These are phyloP conservation scores for Bursaphelenchus mucronatus DNA, from an alignment of 1,140 invertebrate genomes.

Conservation along the genomic window DNA sequence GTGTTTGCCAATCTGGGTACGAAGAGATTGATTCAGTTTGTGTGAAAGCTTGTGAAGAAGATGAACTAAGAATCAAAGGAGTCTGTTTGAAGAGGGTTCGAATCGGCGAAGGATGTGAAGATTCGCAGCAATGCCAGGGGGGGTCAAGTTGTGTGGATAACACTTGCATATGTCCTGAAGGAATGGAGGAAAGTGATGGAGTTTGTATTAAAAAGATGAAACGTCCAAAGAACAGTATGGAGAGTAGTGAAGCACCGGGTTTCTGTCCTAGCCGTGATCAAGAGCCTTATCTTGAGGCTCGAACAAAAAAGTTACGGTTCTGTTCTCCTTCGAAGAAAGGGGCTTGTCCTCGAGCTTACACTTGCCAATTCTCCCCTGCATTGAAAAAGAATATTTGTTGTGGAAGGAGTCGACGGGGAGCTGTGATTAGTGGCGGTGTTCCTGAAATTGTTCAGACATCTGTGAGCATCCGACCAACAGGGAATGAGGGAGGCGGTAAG, in stretches of 20 bases:
- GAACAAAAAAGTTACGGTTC: conserved; percentile 51
- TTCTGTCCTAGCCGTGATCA: conserved; percentile 49
- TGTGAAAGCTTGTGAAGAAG: conserved; percentile 42
- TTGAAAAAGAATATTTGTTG: conserved; percentile 54
- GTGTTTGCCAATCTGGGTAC: conserved; percentile 43
- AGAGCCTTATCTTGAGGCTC: conserved; percentile 49
- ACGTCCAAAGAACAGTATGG: conserved; percentile 25
- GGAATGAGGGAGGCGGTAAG: too few relatives aligned
- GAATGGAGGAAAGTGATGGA: conserved; percentile 36
- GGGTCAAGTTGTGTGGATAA: conserved; percentile 46
- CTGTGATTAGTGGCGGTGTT: neutral
- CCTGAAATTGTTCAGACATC: too few relatives aligned
- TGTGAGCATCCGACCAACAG: too few relatives aligned
- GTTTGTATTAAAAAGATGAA: conserved; percentile 41
- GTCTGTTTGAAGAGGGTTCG: conserved; percentile 40
- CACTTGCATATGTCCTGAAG: conserved; percentile 51
- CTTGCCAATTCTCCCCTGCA: conserved; percentile 50
- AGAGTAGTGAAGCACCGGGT: conserved; percentile 18
- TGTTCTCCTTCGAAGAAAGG: conserved; percentile 40
- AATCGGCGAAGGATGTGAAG: conserved; percentile 45
- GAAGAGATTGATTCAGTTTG: conserved; percentile 38
- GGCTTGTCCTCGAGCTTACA: conserved; percentile 43
- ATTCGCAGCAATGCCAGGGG: conserved; percentile 51
- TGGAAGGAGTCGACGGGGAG: conserved; percentile 31
- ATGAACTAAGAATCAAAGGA: conserved; percentile 38